Evolutionary conservation across 2,888 invertebrate species (phyloP), one percentile per base, ranked within the genome.

Genomic region (Sphinx pinastri): DNA sequence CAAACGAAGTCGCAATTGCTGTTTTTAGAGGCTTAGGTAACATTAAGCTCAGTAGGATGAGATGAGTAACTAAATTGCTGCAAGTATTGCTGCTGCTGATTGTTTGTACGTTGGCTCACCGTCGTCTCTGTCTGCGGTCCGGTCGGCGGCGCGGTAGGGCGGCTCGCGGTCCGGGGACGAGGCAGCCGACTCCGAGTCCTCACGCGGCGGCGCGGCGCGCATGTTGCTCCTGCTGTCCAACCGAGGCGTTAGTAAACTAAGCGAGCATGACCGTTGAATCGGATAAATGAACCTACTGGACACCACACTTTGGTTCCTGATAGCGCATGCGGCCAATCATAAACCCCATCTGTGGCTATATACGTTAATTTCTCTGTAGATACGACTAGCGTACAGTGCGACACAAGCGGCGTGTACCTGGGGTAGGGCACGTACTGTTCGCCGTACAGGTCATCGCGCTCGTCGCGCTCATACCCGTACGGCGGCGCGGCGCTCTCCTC

Each of bases 151-250:
- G 13, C 83, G 77, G 75, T 84, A 84, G 13, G 87, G 84, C 11
- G 84, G 85, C 73, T 92, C 93, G 0, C 93, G 78, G 49, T 93
- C 93, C 0, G 94, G 94, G 1, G 94, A 94, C 0, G 94, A 93
- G 0, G 92, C 93, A 10, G 91, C 92, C 3, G 93, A 93, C 6
- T 88, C 92, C 0, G 93, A 93, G 81, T 94, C 94, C 51, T 90
- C 92, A 45, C 91, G 88, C 0, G 79, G 83, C 72, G 84, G 38
- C 4, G 83, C 72, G 3, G 74, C 76, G 8, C 91, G 81, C 73
- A 83, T 74, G 72, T 78, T 87, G 74, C 88, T 89, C 81, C 13
- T 74, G 75, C 54, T 13, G 19, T 19, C 3, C 11, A 63, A 38
- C 38, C 38, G 38, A 38, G 6, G 7, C 38, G 8, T 38, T 38